Evolutionary conservation across 2,888 invertebrate species (phyloP).

Genomic region (Ochropleura leucogaster): DNA sequence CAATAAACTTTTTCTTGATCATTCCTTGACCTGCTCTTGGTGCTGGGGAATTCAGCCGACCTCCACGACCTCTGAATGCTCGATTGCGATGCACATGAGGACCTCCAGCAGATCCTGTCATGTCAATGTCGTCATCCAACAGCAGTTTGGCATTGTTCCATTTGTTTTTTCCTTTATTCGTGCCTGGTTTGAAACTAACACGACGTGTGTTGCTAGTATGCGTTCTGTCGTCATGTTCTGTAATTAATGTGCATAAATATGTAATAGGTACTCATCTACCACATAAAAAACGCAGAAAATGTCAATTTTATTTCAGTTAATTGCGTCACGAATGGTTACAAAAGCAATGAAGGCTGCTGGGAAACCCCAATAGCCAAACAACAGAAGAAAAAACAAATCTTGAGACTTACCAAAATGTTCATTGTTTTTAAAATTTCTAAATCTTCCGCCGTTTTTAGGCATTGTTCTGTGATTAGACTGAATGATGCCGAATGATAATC

Average conservation of each 20-base stretch:
- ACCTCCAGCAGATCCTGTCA: constrained; percentile 85
- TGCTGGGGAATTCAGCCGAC: constrained; percentile 86
- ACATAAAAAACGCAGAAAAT: not conserved
- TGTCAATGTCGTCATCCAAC: constrained; percentile 92
- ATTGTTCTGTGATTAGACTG: constrained; percentile 70
- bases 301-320: not conserved
- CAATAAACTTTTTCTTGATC: constrained; percentile 85
- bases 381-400: not conserved
- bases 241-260: constrained; percentile 47
- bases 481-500: constrained; percentile 22
- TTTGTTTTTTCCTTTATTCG: constrained; percentile 85
- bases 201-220: constrained; percentile 82
- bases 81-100: constrained; percentile 76
- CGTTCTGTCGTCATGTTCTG: constrained; percentile 88
- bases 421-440: constrained; percentile 83
- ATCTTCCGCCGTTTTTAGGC: constrained; percentile 87
- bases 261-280: no score
- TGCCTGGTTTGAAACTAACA: constrained; percentile 90
- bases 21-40: constrained; percentile 76
- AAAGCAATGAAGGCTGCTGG: not conserved
- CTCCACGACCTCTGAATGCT: constrained; percentile 82
- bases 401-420: constrained; percentile 83
- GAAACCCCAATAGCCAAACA: not conserved
- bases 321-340: constrained; percentile 12
- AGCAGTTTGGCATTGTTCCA: constrained; percentile 85